Evolutionary conservation across 2,888 invertebrate species (phyloP).

Genomic region (Coenonympha arcania): DNA sequence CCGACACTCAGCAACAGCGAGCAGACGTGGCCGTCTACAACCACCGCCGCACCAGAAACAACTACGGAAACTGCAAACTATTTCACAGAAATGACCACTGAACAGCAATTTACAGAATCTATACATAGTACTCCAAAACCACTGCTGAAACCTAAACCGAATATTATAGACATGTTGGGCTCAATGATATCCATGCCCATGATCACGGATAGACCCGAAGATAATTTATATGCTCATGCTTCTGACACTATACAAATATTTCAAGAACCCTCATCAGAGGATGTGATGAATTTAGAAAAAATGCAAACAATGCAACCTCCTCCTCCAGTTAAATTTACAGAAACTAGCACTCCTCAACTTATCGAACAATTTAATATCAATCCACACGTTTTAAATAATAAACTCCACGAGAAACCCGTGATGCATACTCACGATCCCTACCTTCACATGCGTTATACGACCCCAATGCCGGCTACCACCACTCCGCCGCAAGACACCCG

Average conservation of each 20-base stretch:
- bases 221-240: constrained; percentile 61
- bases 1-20: constrained; percentile 34
- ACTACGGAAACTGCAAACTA: constrained; percentile 39
- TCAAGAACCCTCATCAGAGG: constrained; percentile 46
- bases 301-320: constrained; percentile 79
- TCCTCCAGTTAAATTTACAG: constrained; percentile 44
- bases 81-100: constrained; percentile 45
- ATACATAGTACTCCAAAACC: constrained; percentile 37
- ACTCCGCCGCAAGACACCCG: constrained; percentile 48
- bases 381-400: constrained; percentile 38
- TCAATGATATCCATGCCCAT: constrained; percentile 69
- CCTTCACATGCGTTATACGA: constrained; percentile 63
- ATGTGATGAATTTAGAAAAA: constrained; percentile 54
- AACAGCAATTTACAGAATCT: constrained; percentile 33
- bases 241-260: constrained; percentile 61
- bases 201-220: constrained; percentile 55
- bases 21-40: constrained; percentile 39
- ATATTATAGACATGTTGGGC: constrained; percentile 55
- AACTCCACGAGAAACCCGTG: constrained; percentile 36
- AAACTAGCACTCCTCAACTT: constrained; percentile 35
- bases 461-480: constrained; percentile 67
- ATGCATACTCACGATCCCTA: constrained; percentile 58
- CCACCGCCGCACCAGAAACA: constrained; percentile 39
- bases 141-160: constrained; percentile 38
- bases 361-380: constrained; percentile 36